These are phyloP conservation scores for Notarius quadriscutis DNA, from an alignment of 2,113 vertebrate genomes.

Conservation along the genomic window DNA sequence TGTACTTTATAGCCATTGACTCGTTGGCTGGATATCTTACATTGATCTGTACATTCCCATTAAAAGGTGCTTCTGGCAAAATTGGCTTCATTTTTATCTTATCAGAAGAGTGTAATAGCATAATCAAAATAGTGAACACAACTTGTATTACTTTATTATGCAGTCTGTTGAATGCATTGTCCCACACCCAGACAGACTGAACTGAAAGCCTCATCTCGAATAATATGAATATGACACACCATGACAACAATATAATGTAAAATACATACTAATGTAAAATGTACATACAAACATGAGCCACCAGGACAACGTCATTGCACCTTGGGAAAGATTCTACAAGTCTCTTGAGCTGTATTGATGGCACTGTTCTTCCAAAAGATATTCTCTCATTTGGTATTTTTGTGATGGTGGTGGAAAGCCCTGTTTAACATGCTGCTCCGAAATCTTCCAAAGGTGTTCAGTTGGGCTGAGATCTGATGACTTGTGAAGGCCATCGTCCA, in stretches of 20 bases:
- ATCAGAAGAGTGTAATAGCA: not conserved
- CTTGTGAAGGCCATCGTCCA: not conserved
- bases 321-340: not conserved
- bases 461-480: not conserved
- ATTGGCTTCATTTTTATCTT: not conserved
- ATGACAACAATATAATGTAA: not conserved
- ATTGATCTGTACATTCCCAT: not conserved
- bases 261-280: not conserved
- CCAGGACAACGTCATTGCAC: not conserved
- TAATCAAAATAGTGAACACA: not conserved
- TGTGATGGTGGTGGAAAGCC: not conserved
- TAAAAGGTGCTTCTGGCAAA: not conserved
- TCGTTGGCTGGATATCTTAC: not conserved
- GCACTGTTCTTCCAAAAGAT: not conserved
- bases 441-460: not conserved
- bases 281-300: not conserved
- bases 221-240: not conserved
- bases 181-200: not conserved
- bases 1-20: not conserved
- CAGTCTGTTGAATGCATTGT: not conserved
- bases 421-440: not conserved
- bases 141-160: not conserved
- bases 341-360: not conserved
- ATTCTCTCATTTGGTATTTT: not conserved
- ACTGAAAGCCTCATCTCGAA: not conserved